Base-by-base conservation (phyloP, 2,113 vertebrate genomes). In the Cyphomyrus plagiostoma region DNA sequence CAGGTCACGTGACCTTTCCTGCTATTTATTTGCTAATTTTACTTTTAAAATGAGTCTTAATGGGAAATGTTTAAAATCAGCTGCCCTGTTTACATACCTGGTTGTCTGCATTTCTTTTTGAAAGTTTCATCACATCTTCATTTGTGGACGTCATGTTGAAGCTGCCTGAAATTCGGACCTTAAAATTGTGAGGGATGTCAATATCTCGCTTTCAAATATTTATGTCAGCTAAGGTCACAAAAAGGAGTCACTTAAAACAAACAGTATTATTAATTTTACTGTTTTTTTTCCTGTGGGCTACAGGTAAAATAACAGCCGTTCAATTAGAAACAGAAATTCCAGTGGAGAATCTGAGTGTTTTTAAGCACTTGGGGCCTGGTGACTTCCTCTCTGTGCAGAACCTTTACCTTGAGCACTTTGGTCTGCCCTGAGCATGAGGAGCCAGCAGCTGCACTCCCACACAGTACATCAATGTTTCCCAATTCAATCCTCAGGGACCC, bases 111-210 rank as follows among this genome's bases (percentile, higher is more conserved):
- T 91, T 91, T 89, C 13, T 93, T 92, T 92, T 92, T 95, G 91
- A 95, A 96, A 95, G 84, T 95, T 94, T 96, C 93, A 96, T 95
- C 94, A 91, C 93, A 93, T 95, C 95, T 95, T 93, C 94, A 93
- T 95, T 93, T 93, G 94, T 92, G 74, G 90, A 95, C 95, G 93
- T 93, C 62, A 92, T 91, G 92, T 93, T 86, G 90, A 92, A 42
- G 35, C 39, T 10, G 17, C 80, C 39, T 46, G 17, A 83, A 83
- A 83, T 46, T 7, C 42, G 21, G 19, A 83, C 42, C 42, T 83
- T 83, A 83, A 83, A 10, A 17, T 83, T 17, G 17, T 46, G 42
- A 21, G 26, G 42, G 42, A 46, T 83, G 21, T 83, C 17, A 39
- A 23, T 9, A 23, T 46, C 6, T 45, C 7, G 21, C 6, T 46